These are phyloP conservation scores for Poicephalus gulielmi DNA, from an alignment of 2,113 vertebrate species.

Conservation along the genomic window DNA sequence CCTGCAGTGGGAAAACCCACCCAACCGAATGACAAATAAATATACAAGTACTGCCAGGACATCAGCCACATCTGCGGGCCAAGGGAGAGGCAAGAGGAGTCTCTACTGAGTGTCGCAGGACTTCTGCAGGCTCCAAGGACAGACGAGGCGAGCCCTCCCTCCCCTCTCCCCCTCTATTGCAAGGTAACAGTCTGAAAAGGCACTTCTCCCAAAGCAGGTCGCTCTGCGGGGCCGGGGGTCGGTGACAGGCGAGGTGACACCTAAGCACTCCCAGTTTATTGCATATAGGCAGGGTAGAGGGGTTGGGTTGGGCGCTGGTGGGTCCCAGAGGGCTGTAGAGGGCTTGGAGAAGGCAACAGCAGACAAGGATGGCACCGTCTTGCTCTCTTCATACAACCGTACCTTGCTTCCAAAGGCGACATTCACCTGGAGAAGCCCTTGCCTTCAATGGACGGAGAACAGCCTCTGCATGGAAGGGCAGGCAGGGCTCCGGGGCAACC, in stretches of 20 bases:
- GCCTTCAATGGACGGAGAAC: constrained; percentile 43
- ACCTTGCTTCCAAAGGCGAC: neutral
- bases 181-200: constrained; percentile 61
- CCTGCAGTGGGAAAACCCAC: neutral
- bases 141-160: neutral
- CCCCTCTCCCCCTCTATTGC: neutral
- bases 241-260: constrained; percentile 14
- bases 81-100: neutral
- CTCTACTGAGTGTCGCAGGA: neutral
- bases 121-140: neutral
- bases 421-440: neutral
- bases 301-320: neutral
- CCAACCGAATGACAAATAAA: constrained; percentile 31
- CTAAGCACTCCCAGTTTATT: constrained; percentile 58
- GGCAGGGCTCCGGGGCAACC: neutral
- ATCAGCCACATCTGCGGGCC: neutral
- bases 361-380: neutral
- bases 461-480: neutral
- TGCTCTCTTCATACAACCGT: neutral
- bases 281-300: constrained; percentile 23
- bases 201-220: constrained; percentile 64
- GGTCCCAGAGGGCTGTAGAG: neutral
- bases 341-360: neutral
- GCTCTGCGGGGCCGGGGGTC: constrained; percentile 1
- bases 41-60: constrained; percentile 11